Evolutionary conservation across 2,113 vertebrate genomes (phyloP).

Genomic region (Poeciliopsis turrubarensis): DNA sequence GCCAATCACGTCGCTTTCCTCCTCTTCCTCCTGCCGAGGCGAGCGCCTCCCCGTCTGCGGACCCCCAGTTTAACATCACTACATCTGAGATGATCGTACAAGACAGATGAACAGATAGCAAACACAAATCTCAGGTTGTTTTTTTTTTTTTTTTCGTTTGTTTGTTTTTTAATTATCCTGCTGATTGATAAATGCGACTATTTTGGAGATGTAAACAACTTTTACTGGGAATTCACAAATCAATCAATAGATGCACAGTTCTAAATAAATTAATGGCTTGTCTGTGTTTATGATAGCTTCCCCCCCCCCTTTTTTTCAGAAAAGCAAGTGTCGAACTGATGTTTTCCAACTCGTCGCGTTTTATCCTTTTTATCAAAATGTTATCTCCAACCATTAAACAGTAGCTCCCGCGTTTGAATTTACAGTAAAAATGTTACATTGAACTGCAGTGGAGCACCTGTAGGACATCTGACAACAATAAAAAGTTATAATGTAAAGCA

Average conservation of each 20-base stretch:
- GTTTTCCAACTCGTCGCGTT: neutral
- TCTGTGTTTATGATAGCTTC: neutral
- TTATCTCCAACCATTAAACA: no score
- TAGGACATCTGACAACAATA: no score
- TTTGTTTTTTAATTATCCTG: neutral
- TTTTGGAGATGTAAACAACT: neutral
- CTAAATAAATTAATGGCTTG: no score
- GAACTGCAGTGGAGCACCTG: no score
- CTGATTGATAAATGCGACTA: neutral
- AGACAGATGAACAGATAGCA: neutral
- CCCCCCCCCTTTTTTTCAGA: neutral
- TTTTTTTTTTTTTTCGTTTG: neutral
- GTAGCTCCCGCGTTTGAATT: neutral
- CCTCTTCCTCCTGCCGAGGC: neutral
- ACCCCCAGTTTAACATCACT: slow-evolving; percentile 8
- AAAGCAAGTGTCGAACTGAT: neutral
- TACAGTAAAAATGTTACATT: neutral
- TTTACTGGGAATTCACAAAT: neutral
- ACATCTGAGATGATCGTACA: slow-evolving; percentile 1
- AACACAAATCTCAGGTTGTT: neutral
- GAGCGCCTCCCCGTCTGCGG: neutral
- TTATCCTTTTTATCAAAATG: no score
- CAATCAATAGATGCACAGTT: neutral
- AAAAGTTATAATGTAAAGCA: no score
- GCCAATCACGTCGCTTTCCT: slow-evolving; percentile 85